phyloP scores from a whole-genome alignment of 2,888 invertebrate genomes.

The Ornithoptera priamus region DNA sequence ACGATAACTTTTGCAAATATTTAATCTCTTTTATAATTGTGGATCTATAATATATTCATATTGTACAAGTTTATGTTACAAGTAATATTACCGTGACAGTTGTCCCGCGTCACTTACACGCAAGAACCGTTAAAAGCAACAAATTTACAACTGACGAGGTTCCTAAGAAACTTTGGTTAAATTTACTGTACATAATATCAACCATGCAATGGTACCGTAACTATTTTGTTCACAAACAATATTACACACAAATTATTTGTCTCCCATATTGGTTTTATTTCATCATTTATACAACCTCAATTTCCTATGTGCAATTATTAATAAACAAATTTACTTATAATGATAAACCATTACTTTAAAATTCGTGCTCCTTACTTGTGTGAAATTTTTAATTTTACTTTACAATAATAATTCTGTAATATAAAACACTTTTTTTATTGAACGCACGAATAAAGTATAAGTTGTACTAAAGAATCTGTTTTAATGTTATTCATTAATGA shows the following conservation, averaged over 20 bases:
- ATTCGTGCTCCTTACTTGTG: constrained; percentile 65
- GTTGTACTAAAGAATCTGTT: background rate
- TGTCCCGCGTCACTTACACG: constrained; percentile 47
- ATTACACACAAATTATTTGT: constrained; percentile 78
- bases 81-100: constrained; percentile 65
- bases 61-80: constrained; percentile 78
- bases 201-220: constrained; percentile 37
- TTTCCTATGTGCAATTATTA: constrained; percentile 74
- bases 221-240: constrained; percentile 69
- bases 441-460: constrained; percentile 34
- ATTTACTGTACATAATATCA: constrained; percentile 60
- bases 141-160: constrained; percentile 56
- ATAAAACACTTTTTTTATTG: constrained; percentile 30
- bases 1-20: constrained; percentile 79
- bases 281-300: constrained; percentile 75
- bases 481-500: background rate
- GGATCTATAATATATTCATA: constrained; percentile 79
- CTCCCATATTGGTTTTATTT: constrained; percentile 65
- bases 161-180: constrained; percentile 58
- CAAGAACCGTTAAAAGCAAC: constrained; percentile 59
- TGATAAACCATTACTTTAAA: constrained; percentile 56
- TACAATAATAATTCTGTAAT: constrained; percentile 38
- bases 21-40: constrained; percentile 81
- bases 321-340: constrained; percentile 55
- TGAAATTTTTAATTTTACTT: constrained; percentile 53